phyloP scores from a whole-genome alignment of 1,140 invertebrate species.

The Thrips palmi region DNA sequence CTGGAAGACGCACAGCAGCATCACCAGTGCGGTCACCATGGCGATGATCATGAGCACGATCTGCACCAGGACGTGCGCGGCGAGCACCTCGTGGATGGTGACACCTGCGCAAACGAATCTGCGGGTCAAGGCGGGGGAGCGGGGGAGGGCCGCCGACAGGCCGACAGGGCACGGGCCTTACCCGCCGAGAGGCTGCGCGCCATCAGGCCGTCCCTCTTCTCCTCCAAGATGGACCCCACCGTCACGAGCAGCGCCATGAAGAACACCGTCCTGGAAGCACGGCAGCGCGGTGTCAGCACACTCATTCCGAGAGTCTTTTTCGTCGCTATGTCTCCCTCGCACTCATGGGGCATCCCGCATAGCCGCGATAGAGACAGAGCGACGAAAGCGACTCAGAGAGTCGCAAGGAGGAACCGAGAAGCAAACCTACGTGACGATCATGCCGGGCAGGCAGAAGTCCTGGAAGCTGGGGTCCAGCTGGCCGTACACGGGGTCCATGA shows the following conservation, averaged over 20 bases:
- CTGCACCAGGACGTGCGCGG: constrained; percentile 69
- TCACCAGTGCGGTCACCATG: constrained; percentile 76
- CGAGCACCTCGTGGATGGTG: constrained; percentile 60
- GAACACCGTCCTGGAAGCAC: constrained; percentile 19
- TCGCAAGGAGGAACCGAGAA: no score
- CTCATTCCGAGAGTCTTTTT: no score
- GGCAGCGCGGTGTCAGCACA: no score
- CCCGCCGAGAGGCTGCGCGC: constrained; percentile 20
- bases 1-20: constrained; percentile 24
- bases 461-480: not conserved
- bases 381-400: no score
- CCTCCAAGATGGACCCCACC: constrained; percentile 17
- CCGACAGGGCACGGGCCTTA: constrained; percentile 9
- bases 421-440: not conserved
- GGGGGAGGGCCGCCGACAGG: not conserved
- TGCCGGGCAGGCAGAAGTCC: not conserved
- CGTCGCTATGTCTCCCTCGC: no score
- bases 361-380: not conserved
- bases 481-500: not conserved
- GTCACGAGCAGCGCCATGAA: constrained; percentile 19
- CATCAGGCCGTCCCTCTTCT: constrained; percentile 19
- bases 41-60: constrained; percentile 54
- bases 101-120: constrained; percentile 36
- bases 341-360: no score
- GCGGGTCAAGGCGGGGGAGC: not conserved